These are phyloP conservation scores for Himalopsyche japonica DNA, from an alignment of 2,888 invertebrate species.

Conservation along the genomic window DNA sequence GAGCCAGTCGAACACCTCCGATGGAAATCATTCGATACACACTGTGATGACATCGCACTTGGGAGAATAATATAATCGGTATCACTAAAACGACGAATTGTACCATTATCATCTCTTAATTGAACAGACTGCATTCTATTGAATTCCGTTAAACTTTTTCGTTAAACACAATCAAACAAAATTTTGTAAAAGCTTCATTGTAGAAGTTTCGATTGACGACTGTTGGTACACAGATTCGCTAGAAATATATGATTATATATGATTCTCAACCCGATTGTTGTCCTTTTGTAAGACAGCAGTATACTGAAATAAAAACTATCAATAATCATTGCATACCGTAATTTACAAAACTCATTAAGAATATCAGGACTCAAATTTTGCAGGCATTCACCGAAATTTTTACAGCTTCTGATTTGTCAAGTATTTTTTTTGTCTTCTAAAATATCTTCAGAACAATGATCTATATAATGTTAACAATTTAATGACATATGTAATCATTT, in stretches of 20 bases:
- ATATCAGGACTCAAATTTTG: too few species aligned
- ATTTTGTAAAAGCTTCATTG: background rate
- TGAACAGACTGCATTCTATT: background rate
- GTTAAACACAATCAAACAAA: background rate
- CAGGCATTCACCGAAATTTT: too few species aligned
- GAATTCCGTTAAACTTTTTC: background rate
- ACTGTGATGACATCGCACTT: background rate
- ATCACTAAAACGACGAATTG: conserved; percentile 8
- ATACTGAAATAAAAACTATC: background rate
- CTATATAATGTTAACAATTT: too few species aligned
- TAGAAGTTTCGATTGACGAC: background rate
- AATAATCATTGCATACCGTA: background rate
- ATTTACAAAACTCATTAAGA: background rate
- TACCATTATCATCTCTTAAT: background rate
- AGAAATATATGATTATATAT: background rate
- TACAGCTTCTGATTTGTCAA: too few species aligned
- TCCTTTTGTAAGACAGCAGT: background rate
- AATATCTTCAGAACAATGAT: too few species aligned
- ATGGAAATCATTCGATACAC: background rate
- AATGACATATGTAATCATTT: too few species aligned
- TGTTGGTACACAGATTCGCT: background rate
- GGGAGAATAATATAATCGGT: conserved; percentile 1
- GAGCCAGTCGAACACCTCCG: background rate
- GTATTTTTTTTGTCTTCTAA: too few species aligned
- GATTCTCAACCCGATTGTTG: background rate